phyloP scores from a whole-genome alignment of 2,797 vertebrate genomes.

The Chiloscyllium punctatum region DNA sequence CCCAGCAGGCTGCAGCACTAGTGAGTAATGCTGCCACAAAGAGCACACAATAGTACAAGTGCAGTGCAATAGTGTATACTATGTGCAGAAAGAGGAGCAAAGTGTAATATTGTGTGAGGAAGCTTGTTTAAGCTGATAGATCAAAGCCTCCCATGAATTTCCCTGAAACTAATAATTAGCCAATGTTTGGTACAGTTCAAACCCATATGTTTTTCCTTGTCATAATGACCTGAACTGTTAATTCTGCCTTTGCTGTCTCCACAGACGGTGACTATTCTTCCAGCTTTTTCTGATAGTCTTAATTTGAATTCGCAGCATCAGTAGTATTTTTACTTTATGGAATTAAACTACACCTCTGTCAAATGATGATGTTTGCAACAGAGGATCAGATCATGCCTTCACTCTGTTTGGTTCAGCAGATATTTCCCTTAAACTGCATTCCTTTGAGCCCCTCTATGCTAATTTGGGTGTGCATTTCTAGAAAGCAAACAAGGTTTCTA shows the following conservation, averaged over 20 bases:
- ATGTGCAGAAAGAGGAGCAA: too few relatives aligned
- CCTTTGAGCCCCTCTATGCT: not conserved
- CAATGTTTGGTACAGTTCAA: too few relatives aligned
- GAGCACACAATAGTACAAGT: too few relatives aligned
- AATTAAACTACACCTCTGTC: not conserved
- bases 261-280: not conserved
- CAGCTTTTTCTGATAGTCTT: not conserved
- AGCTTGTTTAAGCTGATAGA: too few relatives aligned
- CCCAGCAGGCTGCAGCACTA: too few relatives aligned
- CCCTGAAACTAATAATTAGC: too few relatives aligned
- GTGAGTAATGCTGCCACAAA: too few relatives aligned
- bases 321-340: not conserved
- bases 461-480: too few relatives aligned
- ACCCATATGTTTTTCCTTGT: too few relatives aligned
- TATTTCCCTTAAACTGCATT: not conserved
- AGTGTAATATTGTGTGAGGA: too few relatives aligned
- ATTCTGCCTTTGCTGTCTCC: not conserved
- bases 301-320: not conserved
- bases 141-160: too few relatives aligned
- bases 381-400: not conserved
- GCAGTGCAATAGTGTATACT: too few relatives aligned
- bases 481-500: not conserved
- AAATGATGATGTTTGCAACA: not conserved
- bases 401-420: not conserved
- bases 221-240: not conserved